phyloP scores from a whole-genome alignment of 2,113 vertebrate genomes.

The Hemibagrus wyckioides region DNA sequence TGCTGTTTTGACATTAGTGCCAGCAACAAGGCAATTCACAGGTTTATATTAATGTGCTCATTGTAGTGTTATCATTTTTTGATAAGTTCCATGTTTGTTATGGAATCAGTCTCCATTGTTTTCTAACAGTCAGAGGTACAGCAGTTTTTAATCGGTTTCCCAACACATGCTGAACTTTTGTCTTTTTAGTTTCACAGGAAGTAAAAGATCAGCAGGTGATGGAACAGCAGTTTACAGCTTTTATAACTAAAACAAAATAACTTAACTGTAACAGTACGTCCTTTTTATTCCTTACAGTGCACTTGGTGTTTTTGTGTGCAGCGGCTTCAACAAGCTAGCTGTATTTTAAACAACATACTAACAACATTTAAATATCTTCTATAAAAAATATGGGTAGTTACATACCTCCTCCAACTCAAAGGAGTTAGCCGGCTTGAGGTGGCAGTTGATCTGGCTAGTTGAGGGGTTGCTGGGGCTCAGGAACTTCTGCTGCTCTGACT shows the following conservation, averaged over 20 bases:
- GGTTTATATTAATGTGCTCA: not conserved
- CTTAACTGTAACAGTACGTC: not conserved
- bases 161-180: not conserved
- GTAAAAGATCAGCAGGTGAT: no score
- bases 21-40: not conserved
- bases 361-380: not conserved
- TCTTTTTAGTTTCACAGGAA: not conserved
- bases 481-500: slow-evolving; percentile 19
- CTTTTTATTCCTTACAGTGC: not conserved
- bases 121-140: not conserved
- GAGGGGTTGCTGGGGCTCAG: slow-evolving; percentile 52
- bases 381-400: slow-evolving; percentile 2
- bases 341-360: not conserved
- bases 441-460: slow-evolving; percentile 38
- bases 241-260: not conserved
- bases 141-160: not conserved
- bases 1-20: not conserved
- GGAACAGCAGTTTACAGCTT: not conserved
- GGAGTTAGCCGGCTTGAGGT: slow-evolving; percentile 64
- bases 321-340: not conserved
- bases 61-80: not conserved
- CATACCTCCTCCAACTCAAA: slow-evolving; percentile 79
- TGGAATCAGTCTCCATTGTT: not conserved
- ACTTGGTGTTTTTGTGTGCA: not conserved
- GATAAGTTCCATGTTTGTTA: not conserved